Conservation (phyloP, 2,888 invertebrate genomes). For the Leuctra nigra region DNA sequence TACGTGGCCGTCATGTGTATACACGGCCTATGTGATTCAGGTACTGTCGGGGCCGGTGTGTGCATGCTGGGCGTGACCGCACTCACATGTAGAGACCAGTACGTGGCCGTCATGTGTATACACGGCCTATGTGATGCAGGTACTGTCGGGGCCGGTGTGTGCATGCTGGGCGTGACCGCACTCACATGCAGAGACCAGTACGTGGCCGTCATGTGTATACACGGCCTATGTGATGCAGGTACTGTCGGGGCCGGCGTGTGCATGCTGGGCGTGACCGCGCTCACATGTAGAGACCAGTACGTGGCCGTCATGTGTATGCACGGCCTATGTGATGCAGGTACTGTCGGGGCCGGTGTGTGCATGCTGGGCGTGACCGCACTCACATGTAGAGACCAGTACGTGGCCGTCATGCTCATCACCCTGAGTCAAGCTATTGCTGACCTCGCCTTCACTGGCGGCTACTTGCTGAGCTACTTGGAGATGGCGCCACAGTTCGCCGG, state of each 20-base stretch:
- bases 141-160: slow-evolving; percentile 33
- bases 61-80: slow-evolving; percentile 36
- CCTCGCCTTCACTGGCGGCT: slow-evolving; percentile 41
- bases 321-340: too few species aligned
- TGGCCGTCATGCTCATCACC: slow-evolving; percentile 37
- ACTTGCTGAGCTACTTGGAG: slow-evolving; percentile 42
- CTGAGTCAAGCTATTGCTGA: slow-evolving; percentile 38
- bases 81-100: slow-evolving; percentile 36
- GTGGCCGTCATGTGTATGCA: too few species aligned
- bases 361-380: slow-evolving; percentile 37
- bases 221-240: too few species aligned
- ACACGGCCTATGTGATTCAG: too few species aligned
- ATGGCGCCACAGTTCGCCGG: slow-evolving; percentile 44
- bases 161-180: slow-evolving; percentile 36
- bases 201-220: too few species aligned
- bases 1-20: slow-evolving; percentile 38
- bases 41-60: slow-evolving; percentile 34
- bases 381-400: slow-evolving; percentile 35
- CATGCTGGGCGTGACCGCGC: slow-evolving; percentile 36
- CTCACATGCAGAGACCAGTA: slow-evolving; percentile 37
- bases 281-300: slow-evolving; percentile 36
- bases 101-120: slow-evolving; percentile 38
- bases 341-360: slow-evolving; percentile 33
- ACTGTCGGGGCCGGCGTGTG: slow-evolving; percentile 34
- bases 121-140: too few species aligned